Base-by-base conservation (phyloP, 2,113 vertebrate genomes). In the Pavo muticus region DNA sequence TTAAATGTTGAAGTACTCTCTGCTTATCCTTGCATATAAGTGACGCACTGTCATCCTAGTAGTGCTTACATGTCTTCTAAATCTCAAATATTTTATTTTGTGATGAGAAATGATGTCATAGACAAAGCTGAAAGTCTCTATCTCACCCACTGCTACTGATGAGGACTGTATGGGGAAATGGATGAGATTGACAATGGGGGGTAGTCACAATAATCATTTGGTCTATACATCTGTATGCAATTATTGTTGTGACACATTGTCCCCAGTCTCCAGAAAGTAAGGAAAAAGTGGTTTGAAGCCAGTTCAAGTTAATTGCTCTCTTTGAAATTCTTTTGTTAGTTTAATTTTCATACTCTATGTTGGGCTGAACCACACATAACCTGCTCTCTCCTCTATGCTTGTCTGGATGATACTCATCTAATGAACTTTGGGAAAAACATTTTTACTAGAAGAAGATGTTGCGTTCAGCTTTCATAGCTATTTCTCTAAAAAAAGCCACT, bases 21-120 rank as follows among this genome's bases (percentile, higher is more conserved):
- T 42, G 14, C 11, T 50, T 50, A 15, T 42, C 35, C 11, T 60
- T 1, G 0, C 0, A 2, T 25, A 21, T 52, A 30, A 21, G 27
- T 32, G 37, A 44, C 42, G 67, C 29, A 40, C 6, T 40, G 14
- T 35, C 17, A 18, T 60, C 68, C 6, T 52, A 69, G 19, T 16
- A 20, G 12, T 24, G 14, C 24, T 15, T 50, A 25, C 6, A 5
- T 2, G 35, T 16, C 54, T 75, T 14, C 21, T 68, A 85, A 68
- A 86, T 52, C 3, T 69, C 54, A 60, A 30, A 25, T 77, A 2
- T 42, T 48, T 48, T 59, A 56, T 60, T 35, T 37, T 69, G 8
- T 37, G 9, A 37, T 37, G 24, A 65, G 13, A 50, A 86, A 20
- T 75, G 9, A 42, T 20, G 29, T 52, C 32, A 40, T 4, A 52